Conservation (phyloP, 2,797 vertebrate genomes). For the Zalophus californianus region DNA sequence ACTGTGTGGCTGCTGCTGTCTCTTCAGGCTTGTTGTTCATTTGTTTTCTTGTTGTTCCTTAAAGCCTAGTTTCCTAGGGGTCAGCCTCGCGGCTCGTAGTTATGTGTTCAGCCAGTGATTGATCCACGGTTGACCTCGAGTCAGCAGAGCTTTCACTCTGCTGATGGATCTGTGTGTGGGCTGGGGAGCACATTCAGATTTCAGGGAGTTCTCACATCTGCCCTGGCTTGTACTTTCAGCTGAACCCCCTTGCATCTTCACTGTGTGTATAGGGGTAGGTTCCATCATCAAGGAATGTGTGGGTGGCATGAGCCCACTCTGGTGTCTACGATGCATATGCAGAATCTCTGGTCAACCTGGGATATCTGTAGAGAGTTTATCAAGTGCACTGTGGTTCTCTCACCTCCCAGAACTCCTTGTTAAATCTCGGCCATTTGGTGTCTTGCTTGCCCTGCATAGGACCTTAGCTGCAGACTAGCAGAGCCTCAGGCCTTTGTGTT, state of each 20-base stretch:
- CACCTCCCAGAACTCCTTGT: not conserved
- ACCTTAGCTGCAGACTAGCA: not conserved
- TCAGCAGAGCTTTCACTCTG: not conserved
- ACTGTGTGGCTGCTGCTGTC: not conserved
- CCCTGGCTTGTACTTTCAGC: not conserved
- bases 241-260: not conserved
- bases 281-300: not conserved
- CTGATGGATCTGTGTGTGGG: not conserved
- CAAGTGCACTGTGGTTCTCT: not conserved
- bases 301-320: not conserved
- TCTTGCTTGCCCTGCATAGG: not conserved
- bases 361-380: not conserved
- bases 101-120: not conserved
- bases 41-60: constrained; percentile 1
- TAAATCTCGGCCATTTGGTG: not conserved
- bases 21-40: not conserved
- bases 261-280: not conserved
- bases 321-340: accelerated
- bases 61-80: not conserved
- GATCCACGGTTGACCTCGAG: not conserved
- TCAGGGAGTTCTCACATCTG: not conserved
- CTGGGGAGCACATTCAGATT: not conserved
- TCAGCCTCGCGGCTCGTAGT: not conserved
- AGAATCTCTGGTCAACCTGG: not conserved
- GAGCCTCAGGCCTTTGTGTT: not conserved